Evolutionary conservation across 2,113 vertebrate species (phyloP), one percentile per base, ranked within the genome.

Genomic region (Australoheros scitulus): DNA sequence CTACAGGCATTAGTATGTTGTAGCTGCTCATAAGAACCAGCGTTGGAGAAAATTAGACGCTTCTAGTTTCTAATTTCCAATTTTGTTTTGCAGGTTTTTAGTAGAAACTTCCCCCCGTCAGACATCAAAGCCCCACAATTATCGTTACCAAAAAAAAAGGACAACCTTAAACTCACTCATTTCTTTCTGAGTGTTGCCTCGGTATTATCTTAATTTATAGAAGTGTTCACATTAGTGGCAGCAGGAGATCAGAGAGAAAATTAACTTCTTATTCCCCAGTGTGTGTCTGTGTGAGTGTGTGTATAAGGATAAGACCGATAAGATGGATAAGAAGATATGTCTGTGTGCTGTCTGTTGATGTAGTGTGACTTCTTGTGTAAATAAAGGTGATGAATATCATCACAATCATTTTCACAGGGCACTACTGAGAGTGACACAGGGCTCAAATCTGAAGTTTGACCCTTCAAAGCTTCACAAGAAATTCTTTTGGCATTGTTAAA

Each of bases 31-130:
- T 64, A 20, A 43, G 26, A 50, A 58, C 20, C 26, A 52, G 61
- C 58, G 76, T 70, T 8, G 10, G 56, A 47, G 43, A 32, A 68
- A 83, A 76, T 82, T 22, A 86, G 32, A 59, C 18, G 52, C 59
- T 32, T 15, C 78, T 63, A 17, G 38, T 68, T 68, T 68, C 15
- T 50, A 18, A 68, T 43, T 59, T 55, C 18, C 8, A 55, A 18
- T 68, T 64, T 80, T 2, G 5, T 43, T 56, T 75, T 70, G 26
- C 26, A 64, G 11, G 74, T 61, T 61, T 56, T 61, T 56, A 38
- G 59, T 22, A 50, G 61, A 34, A 86, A 32, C 78, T 14, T 24
- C 50, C 22, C 36, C 72, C 15, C 15, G 6, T 77, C 26, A 59
- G 36, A 34, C 15, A 50, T 29, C 57, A 72, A 60, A 57, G 10